phyloP scores from a whole-genome alignment of 1,140 invertebrate species.

The Drosophila kohkoa region DNA sequence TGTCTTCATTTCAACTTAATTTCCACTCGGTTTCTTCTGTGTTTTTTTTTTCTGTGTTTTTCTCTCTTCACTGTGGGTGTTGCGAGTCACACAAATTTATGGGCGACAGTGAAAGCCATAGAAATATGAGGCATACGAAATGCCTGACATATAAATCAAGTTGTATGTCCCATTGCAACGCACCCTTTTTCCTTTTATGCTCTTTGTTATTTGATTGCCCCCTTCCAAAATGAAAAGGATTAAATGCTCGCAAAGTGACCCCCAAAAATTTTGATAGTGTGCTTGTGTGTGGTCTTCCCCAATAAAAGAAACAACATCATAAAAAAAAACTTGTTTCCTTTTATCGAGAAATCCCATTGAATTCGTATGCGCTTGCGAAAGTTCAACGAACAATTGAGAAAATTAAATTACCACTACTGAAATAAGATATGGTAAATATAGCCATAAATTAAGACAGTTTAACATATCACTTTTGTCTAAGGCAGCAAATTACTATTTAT shows the following conservation, averaged over 20 bases:
- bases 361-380: slow-evolving; percentile 28
- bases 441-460: neutral
- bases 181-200: slow-evolving; percentile 61
- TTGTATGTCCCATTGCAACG: slow-evolving; percentile 53
- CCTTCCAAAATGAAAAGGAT: slow-evolving; percentile 57
- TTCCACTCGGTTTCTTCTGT: slow-evolving; percentile 34
- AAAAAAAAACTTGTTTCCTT: slow-evolving; percentile 51
- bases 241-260: slow-evolving; percentile 67
- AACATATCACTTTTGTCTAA: neutral
- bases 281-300: slow-evolving; percentile 30
- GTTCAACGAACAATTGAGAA: slow-evolving; percentile 38
- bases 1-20: slow-evolving; percentile 69
- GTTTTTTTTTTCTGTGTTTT: neutral
- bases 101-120: slow-evolving; percentile 76
- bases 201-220: slow-evolving; percentile 38
- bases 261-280: slow-evolving; percentile 24
- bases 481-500: neutral
- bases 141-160: slow-evolving; percentile 65
- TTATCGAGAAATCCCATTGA: slow-evolving; percentile 33
- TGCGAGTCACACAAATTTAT: slow-evolving; percentile 49
- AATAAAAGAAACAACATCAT: slow-evolving; percentile 30
- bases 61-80: slow-evolving; percentile 55
- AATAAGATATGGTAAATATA: slow-evolving; percentile 8
- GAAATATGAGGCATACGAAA: slow-evolving; percentile 60
- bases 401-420: slow-evolving; percentile 2